Percentiles rank a stretch among this genome's conserved stretches.
These are phyloP conservation scores for Pogoniulus pusillus DNA, from an alignment of 2,797 vertebrate species.

Conservation along the genomic window DNA sequence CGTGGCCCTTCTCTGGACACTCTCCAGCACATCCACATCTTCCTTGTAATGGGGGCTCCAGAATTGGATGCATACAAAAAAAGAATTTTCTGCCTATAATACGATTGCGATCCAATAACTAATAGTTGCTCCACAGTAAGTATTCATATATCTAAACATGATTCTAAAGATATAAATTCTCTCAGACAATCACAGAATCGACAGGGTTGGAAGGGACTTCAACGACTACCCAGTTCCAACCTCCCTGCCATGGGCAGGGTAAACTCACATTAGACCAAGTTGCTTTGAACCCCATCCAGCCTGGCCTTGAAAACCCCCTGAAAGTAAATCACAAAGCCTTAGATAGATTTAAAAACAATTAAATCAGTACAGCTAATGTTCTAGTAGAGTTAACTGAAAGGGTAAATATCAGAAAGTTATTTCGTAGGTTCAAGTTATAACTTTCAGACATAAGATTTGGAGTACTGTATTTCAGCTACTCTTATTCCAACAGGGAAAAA, in stretches of 20 bases:
- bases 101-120: neutral
- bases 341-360: neutral
- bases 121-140: neutral
- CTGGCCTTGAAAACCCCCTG: no score
- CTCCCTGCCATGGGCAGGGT: no score
- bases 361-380: neutral
- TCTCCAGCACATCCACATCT: no score
- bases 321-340: neutral
- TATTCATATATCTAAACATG: neutral
- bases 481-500: neutral
- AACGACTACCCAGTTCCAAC: no score
- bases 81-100: neutral
- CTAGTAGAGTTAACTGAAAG: neutral
- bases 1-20: no score
- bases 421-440: neutral
- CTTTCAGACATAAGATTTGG: accelerated
- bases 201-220: no score
- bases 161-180: neutral
- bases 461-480: neutral
- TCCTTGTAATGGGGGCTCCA: no score
- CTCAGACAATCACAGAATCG: neutral
- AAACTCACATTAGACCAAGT: no score
- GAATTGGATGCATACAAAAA: neutral
- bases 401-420: neutral
- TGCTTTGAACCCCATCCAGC: no score